Conservation (phyloP, 1,140 invertebrate species). For the Chlorops oryzae region DNA sequence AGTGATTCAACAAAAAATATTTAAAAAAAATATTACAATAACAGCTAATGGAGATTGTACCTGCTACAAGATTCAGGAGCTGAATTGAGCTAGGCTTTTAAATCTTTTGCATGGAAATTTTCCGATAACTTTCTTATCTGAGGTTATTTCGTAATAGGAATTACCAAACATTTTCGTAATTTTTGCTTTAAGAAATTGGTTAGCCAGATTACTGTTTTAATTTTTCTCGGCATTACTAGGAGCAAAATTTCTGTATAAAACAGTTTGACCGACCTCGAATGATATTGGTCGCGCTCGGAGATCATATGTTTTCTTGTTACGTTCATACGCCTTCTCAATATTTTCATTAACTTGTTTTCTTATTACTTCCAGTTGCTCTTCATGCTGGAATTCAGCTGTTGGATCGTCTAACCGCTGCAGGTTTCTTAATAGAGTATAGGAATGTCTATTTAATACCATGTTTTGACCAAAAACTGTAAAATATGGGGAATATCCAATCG, state of each 20-base stretch:
- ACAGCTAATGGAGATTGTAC: too few relatives aligned
- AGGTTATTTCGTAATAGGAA: background rate
- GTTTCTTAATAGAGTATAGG: too few relatives aligned
- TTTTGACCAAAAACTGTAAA: conserved; percentile 7
- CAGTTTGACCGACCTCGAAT: background rate
- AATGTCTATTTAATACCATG: too few relatives aligned
- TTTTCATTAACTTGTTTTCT: background rate
- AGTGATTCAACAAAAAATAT: too few relatives aligned
- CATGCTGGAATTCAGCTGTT: background rate
- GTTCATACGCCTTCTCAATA: background rate
- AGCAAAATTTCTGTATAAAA: background rate
- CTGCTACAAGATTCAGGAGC: too few relatives aligned
- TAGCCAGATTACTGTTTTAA: background rate
- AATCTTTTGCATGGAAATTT: too few relatives aligned
- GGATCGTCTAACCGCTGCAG: too few relatives aligned
- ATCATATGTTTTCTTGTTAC: background rate
- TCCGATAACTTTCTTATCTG: too few relatives aligned
- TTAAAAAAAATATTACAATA: too few relatives aligned
- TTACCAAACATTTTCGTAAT: background rate
- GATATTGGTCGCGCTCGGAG: background rate
- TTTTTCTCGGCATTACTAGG: background rate
- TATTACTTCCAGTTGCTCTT: background rate
- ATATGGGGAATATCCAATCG: background rate
- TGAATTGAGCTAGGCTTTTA: too few relatives aligned
- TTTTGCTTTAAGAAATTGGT: background rate